Base-by-base conservation (phyloP, 1,140 invertebrate genomes). In the Pissodes strobi region DNA sequence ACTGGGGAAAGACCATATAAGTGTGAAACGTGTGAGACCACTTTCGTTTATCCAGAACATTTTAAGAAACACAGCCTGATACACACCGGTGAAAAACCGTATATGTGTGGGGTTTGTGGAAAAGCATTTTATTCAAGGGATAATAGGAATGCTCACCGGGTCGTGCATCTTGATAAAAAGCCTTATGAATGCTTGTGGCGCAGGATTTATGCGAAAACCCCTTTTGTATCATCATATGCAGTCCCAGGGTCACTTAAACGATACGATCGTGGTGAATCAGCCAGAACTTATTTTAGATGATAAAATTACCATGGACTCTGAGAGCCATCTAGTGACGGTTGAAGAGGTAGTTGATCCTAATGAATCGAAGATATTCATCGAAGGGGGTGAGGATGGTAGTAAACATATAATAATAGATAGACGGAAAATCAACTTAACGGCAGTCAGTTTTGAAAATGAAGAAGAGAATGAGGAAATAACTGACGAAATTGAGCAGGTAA, bases 131-230 rank as follows among this genome's bases (percentile, higher is more conserved):
- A 89, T 67, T 90, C 89, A 27, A 82, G 89, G 41, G 91, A 93
- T 77, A 93, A 93, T 76, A 82, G 90, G 55, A 92, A 93, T 81
- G 88, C 90, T 10, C 91, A 93, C 76, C 82, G 90, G 8, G 92
- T 91, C 77, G 87, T 92, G 39, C 91, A 93, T 75, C 91, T 88
- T 64, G 88, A 91, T 69, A 90, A 91, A 73, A 93, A 93, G 69
- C 91, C 90, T 0, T 94, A 92, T 72, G 90, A 92, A 75, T 94
- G 91, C 77, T 75, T 88, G 91, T 72, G 89, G 89, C 2, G 83
- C 86, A 67, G 90, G 89, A 6, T 94, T 90, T 69, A 93, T 93
- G 90, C 79, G 91, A 18, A 92, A 92, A 73, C 89, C 90, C n/a
- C 79, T 89, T 39, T 80, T 93, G 0, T 87, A 90, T 66, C 81